Evolutionary conservation across 2,888 invertebrate species (phyloP), one percentile per base, ranked within the genome.

Genomic region (Acrobasis consociella): DNA sequence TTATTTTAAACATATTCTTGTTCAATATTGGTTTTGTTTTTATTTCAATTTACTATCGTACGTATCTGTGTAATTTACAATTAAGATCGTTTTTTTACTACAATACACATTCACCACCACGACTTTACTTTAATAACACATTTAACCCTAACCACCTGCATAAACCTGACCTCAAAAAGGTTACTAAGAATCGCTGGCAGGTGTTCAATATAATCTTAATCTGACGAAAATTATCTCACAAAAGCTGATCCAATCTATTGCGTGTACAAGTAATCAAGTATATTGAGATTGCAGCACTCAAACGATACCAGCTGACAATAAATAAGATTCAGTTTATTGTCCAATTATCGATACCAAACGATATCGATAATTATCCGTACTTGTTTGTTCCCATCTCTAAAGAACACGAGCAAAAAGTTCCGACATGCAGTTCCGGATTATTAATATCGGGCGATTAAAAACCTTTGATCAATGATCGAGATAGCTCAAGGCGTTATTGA

Each of bases 381-480:
- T 67, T 65, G 52, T 62, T 62, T 69, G 63, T 72, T 55, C 64
- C 52, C 51, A 60, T 51, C 38, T 17, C 38, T 9, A 38, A 60
- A 52, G 17, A 50, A 59, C 38, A 50, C 39, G 60, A 42, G 22
- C 17, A 42, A 56, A 56, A 56, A 56, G 59, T 65, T 65, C 64
- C 64, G 65, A 69, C 66, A 70, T 65, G 66, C 67, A 66, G 71
- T 69, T 72, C 67, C 72, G 74, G 69, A 78, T 82, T 82, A 82
- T 82, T 81, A 80, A 84, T 80, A 83, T 76, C 69, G 64, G 66
- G 69, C 81, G 76, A 87, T 87, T 86, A 85, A 87, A 86, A 83
- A 85, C 76, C 70, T 84, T 81, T 85, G 84, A 85, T 83, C 78
- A 81, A 78, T 80, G 75, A 71, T 73, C 72, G 74, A 70, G 75